Percentiles rank a stretch among this genome's conserved stretches.
Evolutionary conservation across 2,888 invertebrate genomes (phyloP).

Genomic region (Allolobophora icterica): DNA sequence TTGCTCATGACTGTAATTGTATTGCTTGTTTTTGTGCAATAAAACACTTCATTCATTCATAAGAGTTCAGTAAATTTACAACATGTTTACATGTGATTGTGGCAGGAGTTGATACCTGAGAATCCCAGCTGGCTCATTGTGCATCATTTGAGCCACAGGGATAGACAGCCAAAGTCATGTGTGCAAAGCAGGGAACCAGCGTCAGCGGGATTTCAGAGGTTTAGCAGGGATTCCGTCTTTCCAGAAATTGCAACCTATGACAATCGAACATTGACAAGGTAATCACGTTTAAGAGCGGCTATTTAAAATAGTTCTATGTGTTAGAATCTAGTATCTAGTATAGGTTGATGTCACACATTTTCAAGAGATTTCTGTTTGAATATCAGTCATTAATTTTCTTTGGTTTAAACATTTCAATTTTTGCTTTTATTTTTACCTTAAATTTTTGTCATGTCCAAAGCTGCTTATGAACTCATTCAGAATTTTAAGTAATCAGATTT

Average conservation of each 20-base stretch:
- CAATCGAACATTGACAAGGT: not conserved
- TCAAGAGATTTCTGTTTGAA: too few relatives aligned
- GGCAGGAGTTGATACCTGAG: conserved; percentile 13
- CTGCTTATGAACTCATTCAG: not conserved
- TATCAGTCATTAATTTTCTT: too few relatives aligned
- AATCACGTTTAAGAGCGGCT: not conserved
- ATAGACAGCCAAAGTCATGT: not conserved
- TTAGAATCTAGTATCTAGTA: too few relatives aligned
- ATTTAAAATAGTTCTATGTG: too few relatives aligned
- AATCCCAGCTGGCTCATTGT: not conserved
- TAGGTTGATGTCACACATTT: too few relatives aligned
- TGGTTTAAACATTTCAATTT: too few relatives aligned
- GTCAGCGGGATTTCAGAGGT: not conserved
- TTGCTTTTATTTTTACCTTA: not conserved
- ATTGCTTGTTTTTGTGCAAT: too few relatives aligned
- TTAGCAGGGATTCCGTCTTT: not conserved
- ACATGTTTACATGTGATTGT: not conserved
- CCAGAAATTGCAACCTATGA: not conserved
- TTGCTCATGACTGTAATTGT: too few relatives aligned
- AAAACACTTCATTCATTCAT: too few relatives aligned
- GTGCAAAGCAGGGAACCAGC: not conserved
- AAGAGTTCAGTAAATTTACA: not conserved
- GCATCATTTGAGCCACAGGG: not conserved
- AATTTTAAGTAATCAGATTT: not conserved
- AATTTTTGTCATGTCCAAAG: not conserved